Base-by-base conservation (phyloP, 2,113 vertebrate genomes). In the Hippocampus abdominalis region DNA sequence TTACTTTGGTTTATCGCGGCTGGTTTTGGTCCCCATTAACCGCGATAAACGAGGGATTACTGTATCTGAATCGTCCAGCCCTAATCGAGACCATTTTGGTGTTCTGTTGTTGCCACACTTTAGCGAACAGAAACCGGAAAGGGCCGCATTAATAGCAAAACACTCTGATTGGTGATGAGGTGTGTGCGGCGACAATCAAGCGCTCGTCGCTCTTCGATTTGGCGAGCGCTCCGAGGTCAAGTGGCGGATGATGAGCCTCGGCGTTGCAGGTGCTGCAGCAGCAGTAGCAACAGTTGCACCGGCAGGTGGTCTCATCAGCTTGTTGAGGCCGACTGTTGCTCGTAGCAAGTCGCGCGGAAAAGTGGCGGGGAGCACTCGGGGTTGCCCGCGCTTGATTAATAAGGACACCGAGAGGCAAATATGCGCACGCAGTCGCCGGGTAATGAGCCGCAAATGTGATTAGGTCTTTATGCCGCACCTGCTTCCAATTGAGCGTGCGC, bases 391-490 rank as follows among this genome's bases (percentile, higher is more conserved):
- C 84, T 79, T 91, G 89, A 91, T 91, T 91, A 91, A 91, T 90
- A 89, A 90, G 86, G 87, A 89, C 87, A 87, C 87, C 81, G 84
- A 87, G 86, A 88, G 87, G 89, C 87, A 89, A 90, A 90, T 91
- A 89, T 90, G 88, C 87, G 88, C 87, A 88, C 88, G 88, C 89
- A 89, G 87, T 86, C 82, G 72, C 81, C n/a, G 81, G 86, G 87
- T 89, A 89, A 90, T 89, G 87, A 90, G 87, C 86, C 83, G 83
- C 90, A 88, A 90, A 90, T 90, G 88, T 88, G 87, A 91, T 88
- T 88, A 86, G 86, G 87, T 87, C 90, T 90, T 90, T 86, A 91
- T 85, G 86, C 88, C 78, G 87, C 90, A 91, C 87, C 90, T 90
- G 90, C 90, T 84, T 82, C 90, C 88, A 90, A 88, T 88, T 84